These are phyloP conservation scores for Garrulus glandarius DNA, from an alignment of 2,797 vertebrate species.

Conservation along the genomic window DNA sequence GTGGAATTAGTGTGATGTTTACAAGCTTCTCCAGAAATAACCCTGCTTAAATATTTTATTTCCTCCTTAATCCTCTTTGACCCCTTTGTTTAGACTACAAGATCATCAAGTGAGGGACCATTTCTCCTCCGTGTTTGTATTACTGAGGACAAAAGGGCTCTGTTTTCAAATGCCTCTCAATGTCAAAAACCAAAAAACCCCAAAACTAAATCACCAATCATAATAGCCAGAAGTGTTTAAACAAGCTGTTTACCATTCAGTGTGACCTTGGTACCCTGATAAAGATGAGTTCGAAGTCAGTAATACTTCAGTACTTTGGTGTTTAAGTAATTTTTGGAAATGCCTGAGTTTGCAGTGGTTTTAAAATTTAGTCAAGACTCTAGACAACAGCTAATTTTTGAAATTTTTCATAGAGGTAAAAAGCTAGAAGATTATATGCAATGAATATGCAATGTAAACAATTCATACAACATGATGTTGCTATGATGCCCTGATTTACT, in stretches of 20 bases:
- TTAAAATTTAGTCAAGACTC: not conserved
- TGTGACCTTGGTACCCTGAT: not conserved
- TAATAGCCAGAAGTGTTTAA: not conserved
- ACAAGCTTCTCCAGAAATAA: not conserved
- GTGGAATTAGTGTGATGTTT: constrained; percentile 18
- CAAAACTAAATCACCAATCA: not conserved
- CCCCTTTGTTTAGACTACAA: constrained; percentile 12
- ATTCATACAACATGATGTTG: not conserved
- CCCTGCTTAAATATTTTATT: not conserved
- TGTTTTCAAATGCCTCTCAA: not conserved
- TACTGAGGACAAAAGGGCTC: not conserved
- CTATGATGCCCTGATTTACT: not conserved
- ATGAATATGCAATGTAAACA: not conserved
- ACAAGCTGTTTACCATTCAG: not conserved
- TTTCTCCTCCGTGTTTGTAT: not conserved
- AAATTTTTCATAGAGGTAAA: not conserved
- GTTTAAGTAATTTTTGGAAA: not conserved
- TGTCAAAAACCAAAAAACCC: not conserved
- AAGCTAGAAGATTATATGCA: not conserved
- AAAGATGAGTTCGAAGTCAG: not conserved
- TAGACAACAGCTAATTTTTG: not conserved
- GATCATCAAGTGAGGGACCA: not conserved
- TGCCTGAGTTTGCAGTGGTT: not conserved
- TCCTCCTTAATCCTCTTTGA: not conserved
- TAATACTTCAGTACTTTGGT: not conserved